A percentile compares a stretch with the other conserved stretches of the same genome.
Conservation (phyloP, 2,888 invertebrate species). For the Xestia sexstrigata region DNA sequence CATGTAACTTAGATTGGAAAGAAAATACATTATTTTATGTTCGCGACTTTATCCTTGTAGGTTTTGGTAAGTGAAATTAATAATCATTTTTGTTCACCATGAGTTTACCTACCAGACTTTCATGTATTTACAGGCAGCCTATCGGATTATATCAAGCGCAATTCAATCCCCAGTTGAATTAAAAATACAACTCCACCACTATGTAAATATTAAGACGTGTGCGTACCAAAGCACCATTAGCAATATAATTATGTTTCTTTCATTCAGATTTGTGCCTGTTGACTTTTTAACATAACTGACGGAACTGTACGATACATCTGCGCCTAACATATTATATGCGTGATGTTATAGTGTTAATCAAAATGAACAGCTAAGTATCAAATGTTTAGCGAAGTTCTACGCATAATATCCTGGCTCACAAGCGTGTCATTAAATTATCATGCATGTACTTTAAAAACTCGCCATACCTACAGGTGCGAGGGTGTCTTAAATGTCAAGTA, state of each 20-base stretch:
- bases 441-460: constrained; percentile 28
- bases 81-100: neutral
- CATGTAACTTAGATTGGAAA: constrained; percentile 49
- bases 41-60: constrained; percentile 4
- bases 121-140: neutral
- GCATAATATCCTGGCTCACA: constrained; percentile 15
- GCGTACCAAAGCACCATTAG: constrained; percentile 18
- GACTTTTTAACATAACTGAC: neutral
- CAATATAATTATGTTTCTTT: neutral
- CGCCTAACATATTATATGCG: neutral
- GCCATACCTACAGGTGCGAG: constrained; percentile 49
- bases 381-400: neutral
- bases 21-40: constrained; percentile 24
- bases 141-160: neutral
- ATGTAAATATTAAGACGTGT: neutral
- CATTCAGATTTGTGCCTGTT: neutral
- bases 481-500: constrained; percentile 57
- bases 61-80: constrained; percentile 10
- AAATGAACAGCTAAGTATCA: neutral
- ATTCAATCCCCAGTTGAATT: neutral
- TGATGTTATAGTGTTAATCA: neutral
- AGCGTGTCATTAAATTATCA: constrained; percentile 30
- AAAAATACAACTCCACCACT: neutral
- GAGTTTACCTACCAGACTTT: neutral
- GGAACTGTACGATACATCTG: neutral